A percentile compares a stretch with the other conserved stretches of the same genome.
These are phyloP conservation scores for Microctonus brassicae DNA, from an alignment of 2,888 invertebrate species.

Conservation along the genomic window DNA sequence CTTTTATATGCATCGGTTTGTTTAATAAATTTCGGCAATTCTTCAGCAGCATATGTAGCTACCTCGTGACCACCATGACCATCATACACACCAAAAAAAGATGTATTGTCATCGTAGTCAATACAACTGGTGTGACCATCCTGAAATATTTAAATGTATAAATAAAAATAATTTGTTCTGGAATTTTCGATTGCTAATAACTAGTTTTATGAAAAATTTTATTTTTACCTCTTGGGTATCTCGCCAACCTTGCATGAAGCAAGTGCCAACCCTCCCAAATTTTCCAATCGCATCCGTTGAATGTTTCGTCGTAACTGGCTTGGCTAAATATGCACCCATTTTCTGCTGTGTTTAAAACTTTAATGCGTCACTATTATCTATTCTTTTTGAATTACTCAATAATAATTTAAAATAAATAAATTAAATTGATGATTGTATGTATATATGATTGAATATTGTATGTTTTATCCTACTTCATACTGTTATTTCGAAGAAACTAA, in stretches of 20 bases:
- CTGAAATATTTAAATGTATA: conserved; percentile 71
- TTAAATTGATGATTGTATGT: no score
- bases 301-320: conserved; percentile 91
- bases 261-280: conserved; percentile 87
- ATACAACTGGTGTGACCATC: conserved; percentile 96
- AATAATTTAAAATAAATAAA: no score
- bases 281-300: conserved; percentile 84
- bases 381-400: no score
- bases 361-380: no score
- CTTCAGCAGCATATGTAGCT: conserved; percentile 88
- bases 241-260: conserved; percentile 99
- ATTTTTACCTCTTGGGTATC: conserved; percentile 92
- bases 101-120: conserved; percentile 84
- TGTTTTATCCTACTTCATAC: no score
- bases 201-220: conserved; percentile 27
- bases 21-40: conserved; percentile 88
- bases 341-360: conserved; percentile 48
- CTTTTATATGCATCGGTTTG: conserved; percentile 80
- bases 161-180: neutral
- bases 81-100: conserved; percentile 97
- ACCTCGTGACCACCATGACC: conserved; percentile 99
- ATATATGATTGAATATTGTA: no score
- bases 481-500: no score
- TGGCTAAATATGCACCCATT: conserved; percentile 94
- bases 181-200: neutral